phyloP scores from a whole-genome alignment of 2,888 invertebrate species.

The Sisyra terminalis region DNA sequence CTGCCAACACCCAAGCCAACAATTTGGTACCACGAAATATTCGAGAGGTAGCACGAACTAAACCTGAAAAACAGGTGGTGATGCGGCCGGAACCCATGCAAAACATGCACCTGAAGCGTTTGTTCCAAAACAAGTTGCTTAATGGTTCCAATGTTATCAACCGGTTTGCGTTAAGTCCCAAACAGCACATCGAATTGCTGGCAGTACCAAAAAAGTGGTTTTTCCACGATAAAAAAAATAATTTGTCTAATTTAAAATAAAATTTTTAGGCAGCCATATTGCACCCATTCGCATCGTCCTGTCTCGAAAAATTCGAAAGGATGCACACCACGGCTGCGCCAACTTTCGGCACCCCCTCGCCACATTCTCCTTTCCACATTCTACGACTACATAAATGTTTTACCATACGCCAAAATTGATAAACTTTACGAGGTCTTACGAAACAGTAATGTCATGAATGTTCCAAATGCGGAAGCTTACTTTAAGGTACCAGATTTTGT shows the following conservation, averaged over 20 bases:
- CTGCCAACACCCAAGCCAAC: no score
- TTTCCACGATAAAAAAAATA: neutral
- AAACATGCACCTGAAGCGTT: neutral
- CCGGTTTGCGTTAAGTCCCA: constrained; percentile 1
- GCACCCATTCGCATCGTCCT: neutral
- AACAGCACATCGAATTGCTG: constrained; percentile 2
- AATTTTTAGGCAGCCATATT: neutral
- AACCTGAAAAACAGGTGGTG: neutral
- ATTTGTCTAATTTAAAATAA: neutral
- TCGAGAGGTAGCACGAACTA: neutral
- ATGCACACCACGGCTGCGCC: constrained; percentile 17
- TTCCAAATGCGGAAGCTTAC: neutral
- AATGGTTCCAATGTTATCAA: neutral
- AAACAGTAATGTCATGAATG: neutral
- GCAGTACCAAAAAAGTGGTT: constrained; percentile 3
- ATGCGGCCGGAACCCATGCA: neutral
- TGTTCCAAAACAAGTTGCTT: neutral
- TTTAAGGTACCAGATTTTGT: neutral
- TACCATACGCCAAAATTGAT: neutral
- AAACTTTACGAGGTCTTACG: neutral
- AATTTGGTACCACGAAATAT: neutral
- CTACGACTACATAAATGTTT: neutral
- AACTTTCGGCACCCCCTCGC: constrained; percentile 17
- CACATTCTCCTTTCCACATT: neutral
- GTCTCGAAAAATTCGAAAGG: no score